These are phyloP conservation scores for Drosophila helvetica DNA, from an alignment of 2,888 invertebrate genomes.

Conservation along the genomic window DNA sequence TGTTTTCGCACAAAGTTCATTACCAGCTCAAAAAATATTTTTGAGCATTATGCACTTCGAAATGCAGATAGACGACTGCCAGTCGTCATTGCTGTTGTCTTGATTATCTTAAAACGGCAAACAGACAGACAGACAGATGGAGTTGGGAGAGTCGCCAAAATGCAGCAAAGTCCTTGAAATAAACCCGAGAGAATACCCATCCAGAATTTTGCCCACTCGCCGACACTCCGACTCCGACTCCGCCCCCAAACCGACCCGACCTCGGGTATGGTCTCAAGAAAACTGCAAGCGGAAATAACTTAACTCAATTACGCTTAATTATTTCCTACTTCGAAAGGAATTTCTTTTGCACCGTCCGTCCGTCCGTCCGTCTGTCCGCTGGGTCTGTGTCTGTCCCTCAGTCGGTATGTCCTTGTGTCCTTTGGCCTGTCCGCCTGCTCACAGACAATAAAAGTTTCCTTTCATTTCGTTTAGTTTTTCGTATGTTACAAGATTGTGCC, in stretches of 20 bases:
- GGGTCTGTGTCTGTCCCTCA: background rate
- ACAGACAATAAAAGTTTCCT: conserved; percentile 77
- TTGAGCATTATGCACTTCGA: conserved; percentile 2
- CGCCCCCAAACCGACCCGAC: conserved; percentile 1
- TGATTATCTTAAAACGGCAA: conserved; percentile 24
- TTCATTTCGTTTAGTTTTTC: conserved; percentile 60
- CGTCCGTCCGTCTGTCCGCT: conserved; percentile 4
- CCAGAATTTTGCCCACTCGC: background rate
- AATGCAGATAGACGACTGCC: background rate
- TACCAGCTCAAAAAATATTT: background rate
- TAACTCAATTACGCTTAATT: conserved; percentile 81
- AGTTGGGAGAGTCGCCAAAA: background rate
- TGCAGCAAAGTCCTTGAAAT: background rate
- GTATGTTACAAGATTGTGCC: conserved; percentile 29
- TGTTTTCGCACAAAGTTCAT: background rate
- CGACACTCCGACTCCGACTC: too few species aligned
- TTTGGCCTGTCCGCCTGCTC: conserved; percentile 42
- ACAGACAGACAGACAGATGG: background rate
- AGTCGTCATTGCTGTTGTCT: conserved; percentile 1
- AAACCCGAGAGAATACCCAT: background rate
- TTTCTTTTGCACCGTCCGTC: conserved; percentile 38
- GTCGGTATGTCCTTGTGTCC: conserved; percentile 28
- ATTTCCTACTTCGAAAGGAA: conserved; percentile 78
- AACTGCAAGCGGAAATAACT: conserved; percentile 74
- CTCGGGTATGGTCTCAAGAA: conserved; percentile 34